phyloP scores from a whole-genome alignment of 1,140 invertebrate genomes.

The Lamellibrachia luymesi region DNA sequence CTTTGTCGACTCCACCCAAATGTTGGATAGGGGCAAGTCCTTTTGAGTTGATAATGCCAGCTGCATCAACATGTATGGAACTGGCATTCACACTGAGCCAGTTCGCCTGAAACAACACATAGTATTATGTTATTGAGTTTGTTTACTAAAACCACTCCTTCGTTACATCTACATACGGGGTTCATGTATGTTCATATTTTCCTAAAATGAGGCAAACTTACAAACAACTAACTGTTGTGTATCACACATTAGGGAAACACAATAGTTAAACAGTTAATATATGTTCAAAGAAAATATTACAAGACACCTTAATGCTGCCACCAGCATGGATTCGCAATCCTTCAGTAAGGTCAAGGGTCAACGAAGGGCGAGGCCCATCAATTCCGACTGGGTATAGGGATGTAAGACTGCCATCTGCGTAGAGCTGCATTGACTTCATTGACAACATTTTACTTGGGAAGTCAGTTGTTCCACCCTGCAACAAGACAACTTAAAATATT shows the following conservation, averaged over 20 bases:
- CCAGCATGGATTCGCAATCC: conserved; percentile 39
- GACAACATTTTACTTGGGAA: conserved; percentile 26
- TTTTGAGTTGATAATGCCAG: conserved; percentile 36
- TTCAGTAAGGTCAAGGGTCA: conserved; percentile 32
- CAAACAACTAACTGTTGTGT: background rate
- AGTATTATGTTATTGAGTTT: background rate
- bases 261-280: background rate
- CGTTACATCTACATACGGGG: no score
- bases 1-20: conserved; percentile 36
- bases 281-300: background rate
- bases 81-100: conserved; percentile 37
- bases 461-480: conserved; percentile 8
- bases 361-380: conserved; percentile 24
- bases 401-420: conserved; percentile 39
- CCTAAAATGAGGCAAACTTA: no score
- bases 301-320: conserved; percentile 35
- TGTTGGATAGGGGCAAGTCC: conserved; percentile 29
- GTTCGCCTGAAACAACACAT: conserved; percentile 31
- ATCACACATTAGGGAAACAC: background rate
- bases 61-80: conserved; percentile 38
- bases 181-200: no score
- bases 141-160: no score
- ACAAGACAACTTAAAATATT: background rate
- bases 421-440: conserved; percentile 36
- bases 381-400: conserved; percentile 32